Percentiles rank a stretch among this genome's conserved stretches.
Conservation (phyloP, 2,113 vertebrate species). For the Notothenia coriiceps region DNA sequence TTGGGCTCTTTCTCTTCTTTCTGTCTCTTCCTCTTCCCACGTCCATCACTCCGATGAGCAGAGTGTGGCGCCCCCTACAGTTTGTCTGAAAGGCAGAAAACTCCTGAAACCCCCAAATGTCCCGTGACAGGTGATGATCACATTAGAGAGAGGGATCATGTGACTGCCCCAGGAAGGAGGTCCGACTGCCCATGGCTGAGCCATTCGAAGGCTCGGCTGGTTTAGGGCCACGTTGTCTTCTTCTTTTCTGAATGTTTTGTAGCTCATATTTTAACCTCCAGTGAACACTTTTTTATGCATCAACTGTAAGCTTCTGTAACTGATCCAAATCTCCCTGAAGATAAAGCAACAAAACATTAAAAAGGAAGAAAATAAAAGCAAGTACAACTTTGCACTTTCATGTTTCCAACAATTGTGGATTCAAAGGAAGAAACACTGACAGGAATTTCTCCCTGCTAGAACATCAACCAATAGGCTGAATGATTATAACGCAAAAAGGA, state of each 20-base stretch:
- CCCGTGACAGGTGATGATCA: slow-evolving; percentile 44
- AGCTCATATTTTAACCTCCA: slow-evolving; percentile 22
- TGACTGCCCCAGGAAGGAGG: slow-evolving; percentile 25
- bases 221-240: slow-evolving; percentile 32
- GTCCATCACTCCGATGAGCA: slow-evolving; percentile 14
- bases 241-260: slow-evolving; percentile 30
- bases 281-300: slow-evolving; percentile 60
- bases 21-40: background rate
- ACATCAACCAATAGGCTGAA: slow-evolving; percentile 19
- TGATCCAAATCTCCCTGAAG: slow-evolving; percentile 69
- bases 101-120: slow-evolving; percentile 43
- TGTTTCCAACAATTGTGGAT: slow-evolving; percentile 26
- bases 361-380: slow-evolving; percentile 10
- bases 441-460: slow-evolving; percentile 11
- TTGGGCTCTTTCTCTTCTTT: background rate
- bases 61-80: slow-evolving; percentile 48
- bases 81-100: slow-evolving; percentile 45
- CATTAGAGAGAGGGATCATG: slow-evolving; percentile 38
- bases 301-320: slow-evolving; percentile 48
- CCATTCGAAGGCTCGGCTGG: slow-evolving; percentile 37
- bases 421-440: slow-evolving; percentile 51
- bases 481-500: slow-evolving; percentile 11
- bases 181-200: slow-evolving; percentile 19
- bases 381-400: slow-evolving; percentile 44
- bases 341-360: slow-evolving; percentile 42